Evolutionary conservation across 2,888 invertebrate genomes (phyloP), one percentile per base, ranked within the genome.

Genomic region (Smittia aterrima): DNA sequence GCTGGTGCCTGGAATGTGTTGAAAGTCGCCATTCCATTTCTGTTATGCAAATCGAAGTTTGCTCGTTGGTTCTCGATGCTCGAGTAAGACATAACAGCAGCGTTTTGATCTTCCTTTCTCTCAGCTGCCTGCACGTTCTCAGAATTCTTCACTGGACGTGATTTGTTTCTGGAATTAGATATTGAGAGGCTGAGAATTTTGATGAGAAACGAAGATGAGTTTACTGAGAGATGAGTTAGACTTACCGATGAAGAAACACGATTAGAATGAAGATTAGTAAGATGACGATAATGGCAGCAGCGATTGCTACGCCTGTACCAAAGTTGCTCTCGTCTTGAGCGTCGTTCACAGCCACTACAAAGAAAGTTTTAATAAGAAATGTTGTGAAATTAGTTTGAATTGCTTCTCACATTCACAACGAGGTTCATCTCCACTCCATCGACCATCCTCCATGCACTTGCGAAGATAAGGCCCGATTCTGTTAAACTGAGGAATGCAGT

Each of bases 371-470:
- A 70, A 70, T 74, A 13, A 32, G 41, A 53, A 74, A 74, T 53
- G 74, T n/a, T n/a, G n/a, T 2, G 47, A 6, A 47, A 47, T 11
- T 47, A 11, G 41, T 64, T 24, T 40, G 16, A 22, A 72, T 41
- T 53, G 68, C 78, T 80, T 16, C 32, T 81, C 82, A 88, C 88
- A 84, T 84, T 93, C 91, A 82, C 96, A 96, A 78, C 86, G 87
- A 0, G 95, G 95, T 78, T 93, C 91, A 71, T 92, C 91, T 0
- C 94, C 94, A 1, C 93, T 93, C 95, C 96, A 96, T 64, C 86
- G 85, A 1, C 92, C 94, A 76, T 90, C 92, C 74, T 93, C 93
- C 82, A 89, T 85, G 80, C 95, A 96, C 79, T 92, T 92, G 75
- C 95, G 85, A 20, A 93, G 82, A 80, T 92, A 92, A 0, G 92